Percentiles rank a stretch among this genome's conserved stretches.
Conservation (phyloP, 2,888 invertebrate species). For the Drosophila sordidula region DNA sequence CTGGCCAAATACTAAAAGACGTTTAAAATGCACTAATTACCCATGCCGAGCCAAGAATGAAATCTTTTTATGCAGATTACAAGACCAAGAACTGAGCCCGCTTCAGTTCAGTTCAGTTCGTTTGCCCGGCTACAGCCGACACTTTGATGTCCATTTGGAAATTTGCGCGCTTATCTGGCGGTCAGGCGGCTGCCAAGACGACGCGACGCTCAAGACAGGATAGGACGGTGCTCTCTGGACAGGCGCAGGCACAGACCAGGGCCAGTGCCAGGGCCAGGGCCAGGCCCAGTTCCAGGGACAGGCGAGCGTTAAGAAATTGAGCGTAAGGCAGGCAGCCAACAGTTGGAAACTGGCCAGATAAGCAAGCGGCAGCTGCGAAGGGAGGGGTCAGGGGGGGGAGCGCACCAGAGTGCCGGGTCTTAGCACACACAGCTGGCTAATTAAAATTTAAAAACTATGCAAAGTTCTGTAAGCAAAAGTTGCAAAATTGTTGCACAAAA, state of each 20-base stretch:
- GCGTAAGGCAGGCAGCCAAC: slow-evolving; percentile 79
- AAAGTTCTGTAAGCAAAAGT: slow-evolving; percentile 55
- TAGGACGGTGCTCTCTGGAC: slow-evolving; percentile 25
- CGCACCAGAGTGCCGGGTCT: background rate
- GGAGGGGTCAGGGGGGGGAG: background rate
- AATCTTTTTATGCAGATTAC: slow-evolving; percentile 69
- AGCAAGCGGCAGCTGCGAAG: slow-evolving; percentile 32
- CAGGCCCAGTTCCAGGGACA: slow-evolving; percentile 8
- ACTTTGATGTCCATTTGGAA: slow-evolving; percentile 79
- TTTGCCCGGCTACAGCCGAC: slow-evolving; percentile 42
- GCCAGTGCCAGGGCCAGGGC: background rate
- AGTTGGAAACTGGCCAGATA: slow-evolving; percentile 58
- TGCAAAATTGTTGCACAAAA: slow-evolving; percentile 60
- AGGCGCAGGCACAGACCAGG: slow-evolving; percentile 9
- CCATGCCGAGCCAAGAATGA: slow-evolving; percentile 68
- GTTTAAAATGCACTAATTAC: slow-evolving; percentile 81
- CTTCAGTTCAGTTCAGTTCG: slow-evolving; percentile 2
- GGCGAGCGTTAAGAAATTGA: slow-evolving; percentile 67
- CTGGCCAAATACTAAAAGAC: slow-evolving; percentile 78
- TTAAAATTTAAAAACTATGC: slow-evolving; percentile 73
- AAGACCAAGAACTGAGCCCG: slow-evolving; percentile 34
- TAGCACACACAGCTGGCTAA: slow-evolving; percentile 64
- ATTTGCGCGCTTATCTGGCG: slow-evolving; percentile 78
- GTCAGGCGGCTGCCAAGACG: slow-evolving; percentile 60
- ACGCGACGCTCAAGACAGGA: slow-evolving; percentile 47